Conservation (phyloP, 1,140 invertebrate genomes). For the Drosophila carrolli region DNA sequence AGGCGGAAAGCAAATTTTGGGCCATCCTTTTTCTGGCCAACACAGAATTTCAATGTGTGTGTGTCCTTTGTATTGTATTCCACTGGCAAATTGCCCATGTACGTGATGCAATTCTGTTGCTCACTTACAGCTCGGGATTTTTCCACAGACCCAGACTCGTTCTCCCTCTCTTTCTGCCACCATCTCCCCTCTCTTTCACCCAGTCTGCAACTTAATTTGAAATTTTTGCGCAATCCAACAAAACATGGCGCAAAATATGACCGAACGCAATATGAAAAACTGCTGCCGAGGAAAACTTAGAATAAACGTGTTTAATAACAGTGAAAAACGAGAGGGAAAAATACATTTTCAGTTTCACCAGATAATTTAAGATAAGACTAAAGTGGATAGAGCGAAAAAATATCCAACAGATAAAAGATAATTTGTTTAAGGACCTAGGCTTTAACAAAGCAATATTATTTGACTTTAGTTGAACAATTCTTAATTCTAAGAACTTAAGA, state of each 20-base stretch:
- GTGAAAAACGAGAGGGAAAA: slow-evolving; percentile 34
- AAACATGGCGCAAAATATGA: slow-evolving; percentile 76
- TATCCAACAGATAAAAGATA: too few relatives aligned
- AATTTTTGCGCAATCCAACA: slow-evolving; percentile 83
- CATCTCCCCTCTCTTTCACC: slow-evolving; percentile 3
- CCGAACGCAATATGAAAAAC: slow-evolving; percentile 79
- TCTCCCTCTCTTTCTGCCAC: slow-evolving; percentile 1
- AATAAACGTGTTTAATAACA: slow-evolving; percentile 81
- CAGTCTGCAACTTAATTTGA: slow-evolving; percentile 78
- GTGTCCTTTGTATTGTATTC: slow-evolving; percentile 69
- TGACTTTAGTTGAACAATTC: not conserved
- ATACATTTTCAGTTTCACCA: slow-evolving; percentile 24
- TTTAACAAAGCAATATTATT: too few relatives aligned
- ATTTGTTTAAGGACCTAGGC: not conserved
- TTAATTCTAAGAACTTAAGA: not conserved
- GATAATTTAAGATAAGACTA: slow-evolving; percentile 6
- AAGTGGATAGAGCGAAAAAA: not conserved
- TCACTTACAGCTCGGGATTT: slow-evolving; percentile 62
- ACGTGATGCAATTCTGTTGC: slow-evolving; percentile 82
- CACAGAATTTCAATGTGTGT: slow-evolving; percentile 26
- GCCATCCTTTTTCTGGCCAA: slow-evolving; percentile 56
- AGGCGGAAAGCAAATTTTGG: slow-evolving; percentile 2
- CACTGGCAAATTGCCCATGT: slow-evolving; percentile 81
- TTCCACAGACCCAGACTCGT: slow-evolving; percentile 2
- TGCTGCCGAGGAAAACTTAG: slow-evolving; percentile 77